A percentile compares a stretch with the other conserved stretches of the same genome.
Conservation (phyloP, 2,113 vertebrate species). For the Phainopepla nitens region DNA sequence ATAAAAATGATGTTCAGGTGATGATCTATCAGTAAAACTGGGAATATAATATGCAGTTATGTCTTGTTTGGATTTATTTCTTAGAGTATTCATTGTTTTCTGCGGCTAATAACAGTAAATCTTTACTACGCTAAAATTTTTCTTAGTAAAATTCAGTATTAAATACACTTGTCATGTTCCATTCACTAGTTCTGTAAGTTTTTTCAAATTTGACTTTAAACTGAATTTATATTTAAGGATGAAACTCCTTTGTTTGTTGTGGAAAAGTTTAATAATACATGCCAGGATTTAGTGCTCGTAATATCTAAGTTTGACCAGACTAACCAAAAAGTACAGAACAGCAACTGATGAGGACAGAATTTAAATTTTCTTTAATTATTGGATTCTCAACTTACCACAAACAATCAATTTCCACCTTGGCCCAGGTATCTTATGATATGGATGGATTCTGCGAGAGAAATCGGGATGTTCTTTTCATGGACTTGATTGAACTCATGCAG, state of each 20-base stretch:
- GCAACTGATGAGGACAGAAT: not conserved
- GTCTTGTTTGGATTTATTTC: not conserved
- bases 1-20: not conserved
- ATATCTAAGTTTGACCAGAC: not conserved
- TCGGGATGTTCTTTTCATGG: slow-evolving; percentile 94
- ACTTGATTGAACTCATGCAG: slow-evolving; percentile 98
- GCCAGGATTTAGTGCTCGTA: not conserved
- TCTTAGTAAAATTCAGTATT: not conserved
- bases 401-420: slow-evolving; percentile 39
- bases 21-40: not conserved
- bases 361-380: slow-evolving; percentile 18
- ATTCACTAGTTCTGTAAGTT: not conserved
- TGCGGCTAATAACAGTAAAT: not conserved
- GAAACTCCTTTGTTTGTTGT: not conserved
- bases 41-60: not conserved
- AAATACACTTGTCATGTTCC: not conserved
- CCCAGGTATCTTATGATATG: slow-evolving; percentile 95
- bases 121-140: not conserved
- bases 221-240: not conserved
- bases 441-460: slow-evolving; percentile 98
- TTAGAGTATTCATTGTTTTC: not conserved
- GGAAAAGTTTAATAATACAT: not conserved
- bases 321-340: not conserved
- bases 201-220: not conserved
- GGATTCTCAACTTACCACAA: slow-evolving; percentile 42